phyloP scores from a whole-genome alignment of 2,888 invertebrate species.

The Sarcophaga subvicina region DNA sequence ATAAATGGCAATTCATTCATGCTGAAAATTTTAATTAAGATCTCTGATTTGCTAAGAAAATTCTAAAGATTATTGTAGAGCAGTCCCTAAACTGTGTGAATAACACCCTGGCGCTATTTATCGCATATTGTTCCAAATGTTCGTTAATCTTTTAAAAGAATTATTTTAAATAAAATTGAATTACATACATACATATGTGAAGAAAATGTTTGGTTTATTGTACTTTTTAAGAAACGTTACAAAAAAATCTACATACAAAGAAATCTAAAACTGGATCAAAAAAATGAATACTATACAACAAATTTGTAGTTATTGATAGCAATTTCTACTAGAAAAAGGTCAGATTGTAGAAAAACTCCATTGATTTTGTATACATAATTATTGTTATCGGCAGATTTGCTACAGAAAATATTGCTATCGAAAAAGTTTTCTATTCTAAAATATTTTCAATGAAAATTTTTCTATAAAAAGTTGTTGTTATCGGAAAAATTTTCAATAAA shows the following conservation, averaged over 20 bases:
- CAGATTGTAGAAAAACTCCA: no score
- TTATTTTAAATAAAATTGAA: conserved; percentile 4
- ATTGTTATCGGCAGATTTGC: no score
- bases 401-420: no score
- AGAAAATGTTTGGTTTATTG: background rate
- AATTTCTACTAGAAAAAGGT: no score
- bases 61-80: conserved; percentile 33
- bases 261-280: background rate
- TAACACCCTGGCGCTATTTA: conserved; percentile 46
- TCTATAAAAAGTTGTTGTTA: no score
- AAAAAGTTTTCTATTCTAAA: no score
- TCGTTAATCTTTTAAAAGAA: conserved; percentile 47
- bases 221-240: background rate
- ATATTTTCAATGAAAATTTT: no score
- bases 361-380: no score
- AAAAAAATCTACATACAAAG: background rate
- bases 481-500: no score
- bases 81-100: conserved; percentile 27
- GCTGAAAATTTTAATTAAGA: conserved; percentile 68
- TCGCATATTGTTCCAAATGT: conserved; percentile 43
- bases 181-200: background rate
- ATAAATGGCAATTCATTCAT: conserved; percentile 37
- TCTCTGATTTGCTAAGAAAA: conserved; percentile 45
- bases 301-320: no score
- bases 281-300: no score